Evolutionary conservation across 2,888 invertebrate species (phyloP).

Genomic region (Epiperipatus broadwayi): DNA sequence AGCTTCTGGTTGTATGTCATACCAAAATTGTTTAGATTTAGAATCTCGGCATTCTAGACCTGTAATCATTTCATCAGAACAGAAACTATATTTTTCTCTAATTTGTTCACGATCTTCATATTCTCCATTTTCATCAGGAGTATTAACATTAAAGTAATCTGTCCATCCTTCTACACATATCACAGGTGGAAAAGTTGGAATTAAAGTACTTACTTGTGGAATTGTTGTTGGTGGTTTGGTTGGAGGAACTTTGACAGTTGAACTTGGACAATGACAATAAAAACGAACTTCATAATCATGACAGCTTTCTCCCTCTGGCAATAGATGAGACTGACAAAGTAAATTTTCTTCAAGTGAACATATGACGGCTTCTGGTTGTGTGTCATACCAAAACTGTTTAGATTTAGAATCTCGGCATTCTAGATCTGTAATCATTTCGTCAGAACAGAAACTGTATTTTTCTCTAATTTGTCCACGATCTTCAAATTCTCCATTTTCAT

Average conservation of each 20-base stretch:
- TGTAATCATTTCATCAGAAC: constrained; percentile 17
- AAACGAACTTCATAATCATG: constrained; percentile 22
- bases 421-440: constrained; percentile 18
- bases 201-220: not conserved
- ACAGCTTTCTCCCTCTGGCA: too few species aligned
- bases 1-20: too few species aligned
- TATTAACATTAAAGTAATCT: constrained; percentile 17
- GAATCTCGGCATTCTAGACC: constrained; percentile 17
- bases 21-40: too few species aligned
- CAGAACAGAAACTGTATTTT: constrained; percentile 18
- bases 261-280: constrained; percentile 18
- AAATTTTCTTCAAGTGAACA: too few species aligned
- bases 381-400: too few species aligned
- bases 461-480: constrained; percentile 15
- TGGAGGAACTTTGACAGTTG: too few species aligned
- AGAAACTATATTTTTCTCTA: constrained; percentile 17
- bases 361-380: too few species aligned
- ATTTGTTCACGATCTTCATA: constrained; percentile 18
- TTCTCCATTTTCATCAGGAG: constrained; percentile 19
- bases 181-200: not conserved
- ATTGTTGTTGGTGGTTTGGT: constrained; percentile 6
- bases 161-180: constrained; percentile 17
- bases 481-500: constrained; percentile 18
- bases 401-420: constrained; percentile 17
- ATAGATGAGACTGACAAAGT: too few species aligned